Base-by-base conservation (phyloP, 2,797 vertebrate species). In the Orestias chungarensis region DNA sequence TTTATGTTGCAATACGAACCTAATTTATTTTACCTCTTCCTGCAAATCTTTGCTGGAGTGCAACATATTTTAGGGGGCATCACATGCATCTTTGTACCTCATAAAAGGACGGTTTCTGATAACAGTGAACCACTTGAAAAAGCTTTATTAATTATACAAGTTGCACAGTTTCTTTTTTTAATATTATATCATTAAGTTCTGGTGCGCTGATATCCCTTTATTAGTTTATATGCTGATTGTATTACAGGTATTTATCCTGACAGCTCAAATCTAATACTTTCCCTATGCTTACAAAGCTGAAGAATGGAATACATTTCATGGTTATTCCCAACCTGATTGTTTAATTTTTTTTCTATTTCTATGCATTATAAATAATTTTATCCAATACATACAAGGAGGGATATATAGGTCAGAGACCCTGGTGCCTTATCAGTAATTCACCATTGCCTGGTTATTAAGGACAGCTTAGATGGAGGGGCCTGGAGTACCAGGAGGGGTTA, bases 361-460 rank as follows among this genome's bases (percentile, higher is more conserved):
- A 92, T 92, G 85, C 86, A 89, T 94, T 93, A 91, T 90, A 93
- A 92, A 94, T 92, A 90, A 91, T 90, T 85, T 93, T 92, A 91
- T 91, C 86, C 89, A 92, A 90, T 88, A 92, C 91, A 92, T 92
- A 93, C 89, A 90, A 91, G 78, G 85, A 80, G 87, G 86, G 92
- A 93, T 95, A 95, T 95, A 95, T 94, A 93, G 94, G 94, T 95
- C 94, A 95, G 91, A 92, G 92, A 94, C 94, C 91, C 87, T 83
- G 43, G 92, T 84, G 92, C 93, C 93, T 95, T 95, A 95, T 95
- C 95, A 95, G 94, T 94, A 93, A 95, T 95, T 95, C 90, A 86
- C 95, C 94, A 91, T 94, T 94, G 93, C 94, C 92, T 93, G 93
- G 93, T 95, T 95, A 95, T 95, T 95, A 95, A 95, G 93, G 94